These are phyloP conservation scores for Lacanobia wlatinum DNA, from an alignment of 2,888 invertebrate genomes.

Conservation along the genomic window DNA sequence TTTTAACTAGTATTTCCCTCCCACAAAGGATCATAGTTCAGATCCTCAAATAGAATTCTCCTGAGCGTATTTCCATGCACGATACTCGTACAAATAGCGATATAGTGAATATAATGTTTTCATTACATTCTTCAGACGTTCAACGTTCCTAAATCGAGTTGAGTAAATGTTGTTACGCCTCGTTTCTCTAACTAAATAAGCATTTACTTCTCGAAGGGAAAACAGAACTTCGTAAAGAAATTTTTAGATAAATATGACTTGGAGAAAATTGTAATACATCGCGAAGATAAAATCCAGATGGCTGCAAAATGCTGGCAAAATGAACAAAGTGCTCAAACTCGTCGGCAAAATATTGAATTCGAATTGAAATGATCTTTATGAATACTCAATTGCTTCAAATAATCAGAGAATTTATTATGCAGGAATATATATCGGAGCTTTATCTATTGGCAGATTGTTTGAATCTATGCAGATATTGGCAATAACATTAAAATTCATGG, in stretches of 20 bases:
- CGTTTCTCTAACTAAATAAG: conserved; percentile 81
- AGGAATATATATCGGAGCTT: conserved; percentile 45
- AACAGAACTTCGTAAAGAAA: conserved; percentile 75
- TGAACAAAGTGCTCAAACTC: conserved; percentile 73
- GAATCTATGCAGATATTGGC: conserved; percentile 57
- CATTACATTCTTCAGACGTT: conserved; percentile 80
- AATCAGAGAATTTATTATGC: conserved; percentile 64
- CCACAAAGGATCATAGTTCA: conserved; percentile 6
- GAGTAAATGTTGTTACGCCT: conserved; percentile 77
- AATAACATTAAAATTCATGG: conserved; percentile 63
- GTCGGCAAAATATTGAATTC: conserved; percentile 72
- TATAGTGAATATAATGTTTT: conserved; percentile 64
- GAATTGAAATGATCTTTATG: conserved; percentile 70
- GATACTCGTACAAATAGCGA: conserved; percentile 23
- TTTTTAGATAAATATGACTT: conserved; percentile 78
- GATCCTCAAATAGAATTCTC: conserved; percentile 5
- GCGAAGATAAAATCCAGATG: conserved; percentile 79
- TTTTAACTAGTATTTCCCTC: background rate
- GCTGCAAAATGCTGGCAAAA: conserved; percentile 71
- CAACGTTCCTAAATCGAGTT: conserved; percentile 80
- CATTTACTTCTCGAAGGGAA: conserved; percentile 75
- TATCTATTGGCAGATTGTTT: conserved; percentile 51
- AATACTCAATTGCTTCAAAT: conserved; percentile 71
- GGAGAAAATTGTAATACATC: conserved; percentile 78
- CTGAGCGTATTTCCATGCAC: conserved; percentile 8